Evolutionary conservation across 1,140 invertebrate genomes (phyloP).

Genomic region (Drosophila melanogaster): DNA sequence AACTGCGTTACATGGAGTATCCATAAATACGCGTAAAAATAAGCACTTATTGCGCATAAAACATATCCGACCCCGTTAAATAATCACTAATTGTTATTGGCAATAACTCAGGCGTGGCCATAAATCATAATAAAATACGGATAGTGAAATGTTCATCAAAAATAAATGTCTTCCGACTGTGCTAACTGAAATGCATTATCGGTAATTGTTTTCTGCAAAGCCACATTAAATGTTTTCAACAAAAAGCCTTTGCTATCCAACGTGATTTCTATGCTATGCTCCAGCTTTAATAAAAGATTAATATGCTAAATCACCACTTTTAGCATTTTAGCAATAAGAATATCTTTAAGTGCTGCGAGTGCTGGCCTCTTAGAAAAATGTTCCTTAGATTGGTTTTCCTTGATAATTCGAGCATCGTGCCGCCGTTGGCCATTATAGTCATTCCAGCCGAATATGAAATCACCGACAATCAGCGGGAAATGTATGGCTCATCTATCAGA

Average conservation of each 20-base stretch:
- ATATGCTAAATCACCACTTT: no score
- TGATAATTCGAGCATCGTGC: not conserved
- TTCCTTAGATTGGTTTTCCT: not conserved
- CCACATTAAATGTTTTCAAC: not conserved
- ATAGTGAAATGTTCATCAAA: not conserved
- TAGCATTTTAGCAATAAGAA: no score
- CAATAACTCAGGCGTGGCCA: not conserved
- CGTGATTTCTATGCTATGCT: not conserved
- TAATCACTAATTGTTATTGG: constrained; percentile 9
- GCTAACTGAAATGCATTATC: not conserved
- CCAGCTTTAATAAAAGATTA: not conserved
- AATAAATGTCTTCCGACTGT: not conserved
- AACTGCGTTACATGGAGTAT: no score
- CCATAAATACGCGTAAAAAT: not conserved
- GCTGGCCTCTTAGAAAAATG: not conserved
- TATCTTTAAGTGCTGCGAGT: no score
- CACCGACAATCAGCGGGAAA: constrained; percentile 19
- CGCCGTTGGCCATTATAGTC: not conserved
- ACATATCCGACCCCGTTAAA: constrained; percentile 1
- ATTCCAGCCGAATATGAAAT: constrained; percentile 10
- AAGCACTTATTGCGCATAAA: not conserved
- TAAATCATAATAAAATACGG: not conserved
- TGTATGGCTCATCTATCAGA: constrained; percentile 42
- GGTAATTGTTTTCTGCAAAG: not conserved
- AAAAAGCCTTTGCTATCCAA: no score